Percentiles rank a stretch among this genome's conserved stretches.
Conservation (phyloP, 2,797 vertebrate genomes). For the Pampus argenteus region DNA sequence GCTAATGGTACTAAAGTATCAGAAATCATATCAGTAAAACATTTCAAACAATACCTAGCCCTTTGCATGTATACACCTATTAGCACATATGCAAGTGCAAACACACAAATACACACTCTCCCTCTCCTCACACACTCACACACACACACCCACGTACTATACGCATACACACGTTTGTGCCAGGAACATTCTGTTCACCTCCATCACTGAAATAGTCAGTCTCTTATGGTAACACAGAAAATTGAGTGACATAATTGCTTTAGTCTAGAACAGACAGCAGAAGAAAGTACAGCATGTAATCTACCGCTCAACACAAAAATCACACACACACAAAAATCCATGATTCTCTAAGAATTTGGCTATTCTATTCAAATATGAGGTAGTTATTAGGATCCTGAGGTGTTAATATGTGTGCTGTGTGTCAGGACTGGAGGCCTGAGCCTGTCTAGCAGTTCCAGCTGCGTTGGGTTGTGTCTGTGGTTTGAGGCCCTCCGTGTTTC, state of each 20-base stretch:
- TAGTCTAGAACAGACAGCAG: constrained; percentile 38
- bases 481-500: constrained; percentile 77
- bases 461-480: constrained; percentile 77
- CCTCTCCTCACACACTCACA: not conserved
- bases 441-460: constrained; percentile 74
- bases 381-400: constrained; percentile 61
- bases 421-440: constrained; percentile 66
- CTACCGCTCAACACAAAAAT: constrained; percentile 24
- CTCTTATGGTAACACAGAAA: constrained; percentile 69
- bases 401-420: constrained; percentile 74
- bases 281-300: constrained; percentile 52
- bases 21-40: not conserved
- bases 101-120: constrained; percentile 9
- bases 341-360: constrained; percentile 26
- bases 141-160: constrained; percentile 28
- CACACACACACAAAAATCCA: constrained; percentile 4
- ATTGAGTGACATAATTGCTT: constrained; percentile 62
- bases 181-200: constrained; percentile 79
- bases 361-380: constrained; percentile 45
- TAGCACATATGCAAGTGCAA: constrained; percentile 18
- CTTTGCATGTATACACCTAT: not conserved
- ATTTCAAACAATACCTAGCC: not conserved
- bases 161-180: constrained; percentile 51
- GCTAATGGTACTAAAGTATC: not conserved
- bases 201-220: constrained; percentile 60